Evolutionary conservation across 2,113 vertebrate species (phyloP).

Genomic region (Lamprotornis superbus): DNA sequence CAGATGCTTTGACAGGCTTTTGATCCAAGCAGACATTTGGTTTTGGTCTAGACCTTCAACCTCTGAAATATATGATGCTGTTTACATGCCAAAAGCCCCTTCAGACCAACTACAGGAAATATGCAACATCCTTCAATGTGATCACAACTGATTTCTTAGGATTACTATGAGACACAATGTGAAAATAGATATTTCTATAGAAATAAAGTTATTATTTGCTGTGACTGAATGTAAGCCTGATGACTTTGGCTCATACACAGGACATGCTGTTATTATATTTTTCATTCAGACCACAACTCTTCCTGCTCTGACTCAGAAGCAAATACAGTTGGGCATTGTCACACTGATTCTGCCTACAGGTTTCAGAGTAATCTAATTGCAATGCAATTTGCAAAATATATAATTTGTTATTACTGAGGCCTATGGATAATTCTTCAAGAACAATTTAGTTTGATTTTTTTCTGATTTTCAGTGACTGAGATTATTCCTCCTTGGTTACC

Average conservation of each 20-base stretch:
- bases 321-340: not conserved
- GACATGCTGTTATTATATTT: not conserved
- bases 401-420: not conserved
- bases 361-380: not conserved
- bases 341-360: not conserved
- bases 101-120: not conserved
- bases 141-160: not conserved
- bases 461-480: not conserved
- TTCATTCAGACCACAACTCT: not conserved
- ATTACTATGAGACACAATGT: not conserved
- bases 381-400: not conserved
- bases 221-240: not conserved
- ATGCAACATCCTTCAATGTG: not conserved
- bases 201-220: not conserved
- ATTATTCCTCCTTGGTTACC: not conserved
- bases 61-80: not conserved
- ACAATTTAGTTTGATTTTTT: not conserved
- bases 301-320: not conserved
- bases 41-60: not conserved
- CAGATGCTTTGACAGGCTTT: not conserved
- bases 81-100: not conserved
- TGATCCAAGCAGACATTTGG: not conserved
- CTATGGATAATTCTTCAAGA: not conserved
- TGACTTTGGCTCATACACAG: not conserved
- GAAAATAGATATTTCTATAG: not conserved